Conservation (phyloP, 2,113 vertebrate species). For the Oceanites oceanicus region DNA sequence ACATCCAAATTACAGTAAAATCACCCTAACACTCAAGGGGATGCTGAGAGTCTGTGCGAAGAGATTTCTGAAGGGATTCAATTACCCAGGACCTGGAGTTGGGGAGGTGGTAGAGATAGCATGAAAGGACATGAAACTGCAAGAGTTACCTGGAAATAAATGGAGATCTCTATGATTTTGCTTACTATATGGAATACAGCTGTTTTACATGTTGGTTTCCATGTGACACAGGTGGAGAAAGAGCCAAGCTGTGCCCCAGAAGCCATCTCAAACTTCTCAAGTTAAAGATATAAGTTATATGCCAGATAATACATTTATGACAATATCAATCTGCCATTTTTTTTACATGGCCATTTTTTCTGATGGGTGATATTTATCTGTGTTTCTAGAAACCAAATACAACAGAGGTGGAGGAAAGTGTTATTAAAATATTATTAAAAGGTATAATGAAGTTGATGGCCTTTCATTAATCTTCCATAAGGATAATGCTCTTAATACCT, state of each 20-base stretch:
- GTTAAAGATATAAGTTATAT: not conserved
- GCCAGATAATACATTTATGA: not conserved
- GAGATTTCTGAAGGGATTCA: not conserved
- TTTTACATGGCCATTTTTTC: not conserved
- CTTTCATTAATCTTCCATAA: not conserved
- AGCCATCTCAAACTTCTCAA: not conserved
- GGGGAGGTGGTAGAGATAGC: not conserved
- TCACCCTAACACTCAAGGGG: not conserved
- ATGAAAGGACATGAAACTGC: not conserved
- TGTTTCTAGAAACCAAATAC: not conserved
- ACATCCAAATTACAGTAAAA: not conserved
- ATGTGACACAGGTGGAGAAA: not conserved
- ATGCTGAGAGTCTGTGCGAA: not conserved
- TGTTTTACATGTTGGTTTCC: not conserved
- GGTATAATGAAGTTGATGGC: not conserved
- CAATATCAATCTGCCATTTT: not conserved
- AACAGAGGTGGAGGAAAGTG: not conserved
- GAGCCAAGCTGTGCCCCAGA: not conserved
- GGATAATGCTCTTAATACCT: not conserved
- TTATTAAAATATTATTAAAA: not conserved
- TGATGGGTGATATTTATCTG: not conserved
- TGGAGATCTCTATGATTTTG: not conserved
- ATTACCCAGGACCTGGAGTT: not conserved
- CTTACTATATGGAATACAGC: not conserved
- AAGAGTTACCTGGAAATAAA: not conserved